Evolutionary conservation across 2,113 vertebrate genomes (phyloP), one percentile per base, ranked within the genome.

Genomic region (Emberiza fucata): DNA sequence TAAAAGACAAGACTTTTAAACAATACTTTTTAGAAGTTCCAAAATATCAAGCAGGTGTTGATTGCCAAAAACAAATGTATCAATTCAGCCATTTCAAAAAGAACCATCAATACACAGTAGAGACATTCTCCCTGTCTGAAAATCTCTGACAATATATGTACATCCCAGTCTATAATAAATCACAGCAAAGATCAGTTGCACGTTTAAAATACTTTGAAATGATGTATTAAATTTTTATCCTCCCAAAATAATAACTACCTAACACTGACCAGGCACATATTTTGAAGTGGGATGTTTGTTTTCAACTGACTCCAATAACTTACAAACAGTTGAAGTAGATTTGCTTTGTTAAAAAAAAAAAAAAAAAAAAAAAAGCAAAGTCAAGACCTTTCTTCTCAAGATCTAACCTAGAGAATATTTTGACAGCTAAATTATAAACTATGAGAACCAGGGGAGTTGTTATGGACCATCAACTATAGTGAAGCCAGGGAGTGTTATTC

Each of bases 371-470:
- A 44, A 14, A 11, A 11, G 20, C 1, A 22, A 95, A 93, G 86
- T 93, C 71, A 83, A 93, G 93, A 93, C 82, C 90, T 96, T 95
- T 93, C 93, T 94, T 90, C 82, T 76, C 85, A 92, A 96, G 93
- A 71, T 90, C 86, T 92, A 95, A 95, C 94, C 93, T 90, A 93
- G 92, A 94, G 88, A 95, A 92, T 96, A 95, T 96, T 97, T 97
- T 96, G 93, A 95, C 93, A 96, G 88, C 92, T 96, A 96, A 92
- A 96, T 96, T 94, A 96, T 94, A 95, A 96, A 96, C 88, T 92
- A 94, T 95, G 91, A 94, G 90, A 96, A 90, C 82, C 93, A 92
- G 53, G 76, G 92, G 86, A 94, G 82, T 71, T 97, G 92, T 94
- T 95, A 90, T 84, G 92, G 90, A 88, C 94, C 90, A 96, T 97